Base-by-base conservation (phyloP, 2,113 vertebrate genomes). In the Loxodonta africana region DNA sequence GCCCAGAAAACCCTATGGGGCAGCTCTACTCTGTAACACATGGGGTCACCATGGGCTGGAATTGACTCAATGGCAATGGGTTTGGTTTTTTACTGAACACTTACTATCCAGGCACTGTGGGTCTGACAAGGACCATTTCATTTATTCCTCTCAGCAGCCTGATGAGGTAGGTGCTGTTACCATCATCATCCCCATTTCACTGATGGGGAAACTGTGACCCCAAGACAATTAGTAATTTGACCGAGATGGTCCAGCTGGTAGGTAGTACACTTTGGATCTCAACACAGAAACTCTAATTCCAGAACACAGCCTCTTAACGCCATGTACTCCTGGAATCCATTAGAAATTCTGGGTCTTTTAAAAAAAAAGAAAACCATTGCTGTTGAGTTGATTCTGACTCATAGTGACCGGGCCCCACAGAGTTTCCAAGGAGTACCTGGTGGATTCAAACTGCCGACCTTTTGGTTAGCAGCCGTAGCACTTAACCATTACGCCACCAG, bases 91-190 rank as follows among this genome's bases (percentile, higher is more conserved):
- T 65, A 12, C 10, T 69, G 65, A 67, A 30, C 65, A 67, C 65
- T 67, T 28, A 28, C 65, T 53, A 53, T 53, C 33, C 7, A 0
- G 53, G 76, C 5, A 0, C 76, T 6, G 3, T 0, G 65, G 15
- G 4, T 20, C 20, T 0, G 7, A 5, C 8, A 0, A 0, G 63
- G 12, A 1, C 9, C 17, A 1, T n/a, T 8, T 62, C 88, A 15
- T 0, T 0, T 0, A 7, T 15, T 11, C 30, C 26, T 51, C 51
- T 83, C 17, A 8, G 85, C 65, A 69, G 51, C 7, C 51, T 1
- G 51, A 53, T 53, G 12, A 53, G 12, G 51, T 12, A 12, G 51
- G 51, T 71, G 60, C 5, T 1, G 1, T 15, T 21, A 44, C 21
- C 28, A 18, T 57, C 51, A 5, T 5, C 41, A 14, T 11, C 69